Base-by-base conservation (phyloP, 1,140 invertebrate species). In the Drosophila nigromelanica region DNA sequence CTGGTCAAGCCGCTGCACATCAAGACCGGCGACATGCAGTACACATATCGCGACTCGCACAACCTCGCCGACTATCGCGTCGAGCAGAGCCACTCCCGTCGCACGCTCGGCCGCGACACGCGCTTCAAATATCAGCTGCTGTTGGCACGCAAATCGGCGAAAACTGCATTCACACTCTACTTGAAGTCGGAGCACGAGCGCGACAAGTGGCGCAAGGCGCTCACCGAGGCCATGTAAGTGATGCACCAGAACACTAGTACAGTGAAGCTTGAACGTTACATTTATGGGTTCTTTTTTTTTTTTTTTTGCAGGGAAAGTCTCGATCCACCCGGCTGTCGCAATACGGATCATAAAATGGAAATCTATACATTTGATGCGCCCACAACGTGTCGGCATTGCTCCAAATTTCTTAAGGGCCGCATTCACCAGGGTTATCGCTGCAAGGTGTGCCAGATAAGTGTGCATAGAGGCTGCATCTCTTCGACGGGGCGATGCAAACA, bases 1-100 rank as follows among this genome's bases (percentile, higher is more conserved):
- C 96, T 99, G 92, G 99, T 98, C 91, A 99, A 99, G 93, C 94
- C 96, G 11, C 94, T 95, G 21, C 95, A 95, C 93, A 96, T 96
- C 82, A 94, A 94, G 93, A 89, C 86, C 24, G 89, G 89, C 30
- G 96, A 97, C 66, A 97, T 98, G 89, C 97, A 98, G 83, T 99
- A 98, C 92, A 97, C 95, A 85, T 99, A 95, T 93, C 96, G 98
- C 67, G 96, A 97, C 87, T 97, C 96, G 12, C 93, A 99, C 39
- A 94, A 95, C 59, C 93, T 99, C 48, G 94, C 95, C 54, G 96
- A 98, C 81, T 99, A 96, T 93, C 95, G 95, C 62, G 94, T 99
- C 1, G 97, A 99, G 89, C 96, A 98, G 91, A 94, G 93, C 33
- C 94, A 93, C 62, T 94, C 93, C 12, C 91, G 95, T 18, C 93